These are phyloP conservation scores for Silurus asotus DNA, from an alignment of 2,113 vertebrate genomes.

Conservation along the genomic window DNA sequence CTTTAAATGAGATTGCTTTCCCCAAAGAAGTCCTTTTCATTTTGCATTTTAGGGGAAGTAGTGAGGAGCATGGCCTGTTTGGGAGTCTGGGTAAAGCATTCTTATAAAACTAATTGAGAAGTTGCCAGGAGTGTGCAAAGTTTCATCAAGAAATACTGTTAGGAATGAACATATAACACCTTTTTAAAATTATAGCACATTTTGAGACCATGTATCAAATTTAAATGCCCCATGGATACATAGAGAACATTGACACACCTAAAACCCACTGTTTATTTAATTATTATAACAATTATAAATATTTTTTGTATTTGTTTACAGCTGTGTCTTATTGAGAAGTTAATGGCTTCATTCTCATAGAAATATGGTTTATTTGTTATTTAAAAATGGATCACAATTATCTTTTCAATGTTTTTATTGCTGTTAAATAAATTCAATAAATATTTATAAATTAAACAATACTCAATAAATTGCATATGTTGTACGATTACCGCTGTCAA, in stretches of 20 bases:
- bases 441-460: neutral
- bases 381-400: neutral
- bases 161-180: neutral
- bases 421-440: too few relatives aligned
- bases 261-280: neutral
- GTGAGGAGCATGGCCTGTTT: neutral
- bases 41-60: neutral
- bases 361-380: neutral
- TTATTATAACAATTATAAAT: neutral
- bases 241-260: neutral
- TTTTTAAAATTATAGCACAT: neutral
- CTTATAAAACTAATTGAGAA: neutral
- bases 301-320: neutral
- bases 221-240: neutral
- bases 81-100: neutral
- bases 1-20: neutral
- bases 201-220: neutral
- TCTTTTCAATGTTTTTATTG: too few relatives aligned
- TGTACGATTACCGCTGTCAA: neutral
- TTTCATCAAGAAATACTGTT: neutral
- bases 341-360: neutral
- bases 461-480: neutral
- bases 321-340: neutral
- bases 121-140: neutral
- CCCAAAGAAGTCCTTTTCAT: neutral